These are phyloP conservation scores for Excalfactoria chinensis DNA, from an alignment of 2,113 vertebrate species.

Conservation along the genomic window DNA sequence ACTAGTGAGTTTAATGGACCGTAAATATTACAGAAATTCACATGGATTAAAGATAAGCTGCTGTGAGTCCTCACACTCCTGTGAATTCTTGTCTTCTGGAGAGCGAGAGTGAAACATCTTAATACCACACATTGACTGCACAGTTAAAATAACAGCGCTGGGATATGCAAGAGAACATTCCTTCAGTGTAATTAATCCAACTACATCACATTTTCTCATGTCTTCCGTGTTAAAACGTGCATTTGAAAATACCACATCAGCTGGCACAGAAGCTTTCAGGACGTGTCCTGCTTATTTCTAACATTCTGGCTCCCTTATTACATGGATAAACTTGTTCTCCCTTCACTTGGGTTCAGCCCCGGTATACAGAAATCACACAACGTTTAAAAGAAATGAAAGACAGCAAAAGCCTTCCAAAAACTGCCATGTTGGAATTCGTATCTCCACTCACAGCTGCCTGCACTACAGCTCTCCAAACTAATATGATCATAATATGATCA, in stretches of 20 bases:
- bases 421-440: neutral
- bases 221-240: neutral
- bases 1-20: neutral
- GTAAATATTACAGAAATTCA: constrained; percentile 9
- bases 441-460: neutral
- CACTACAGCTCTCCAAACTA: neutral
- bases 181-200: neutral
- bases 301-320: neutral
- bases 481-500: neutral
- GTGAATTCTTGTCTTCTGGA: constrained; percentile 49
- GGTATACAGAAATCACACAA: neutral
- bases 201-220: neutral
- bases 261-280: neutral
- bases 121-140: constrained; percentile 12
- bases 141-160: constrained; percentile 29
- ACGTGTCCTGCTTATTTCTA: neutral
- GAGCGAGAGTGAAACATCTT: constrained; percentile 1
- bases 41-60: constrained; percentile 61
- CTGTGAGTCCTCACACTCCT: constrained; percentile 15
- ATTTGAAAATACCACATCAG: neutral
- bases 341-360: neutral
- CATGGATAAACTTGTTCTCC: neutral
- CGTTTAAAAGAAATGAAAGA: neutral
- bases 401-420: neutral
- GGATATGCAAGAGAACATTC: constrained; percentile 11